Percentiles rank a stretch among this genome's conserved stretches.
Conservation (phyloP, 2,888 invertebrate genomes). For the Celastrina argiolus region DNA sequence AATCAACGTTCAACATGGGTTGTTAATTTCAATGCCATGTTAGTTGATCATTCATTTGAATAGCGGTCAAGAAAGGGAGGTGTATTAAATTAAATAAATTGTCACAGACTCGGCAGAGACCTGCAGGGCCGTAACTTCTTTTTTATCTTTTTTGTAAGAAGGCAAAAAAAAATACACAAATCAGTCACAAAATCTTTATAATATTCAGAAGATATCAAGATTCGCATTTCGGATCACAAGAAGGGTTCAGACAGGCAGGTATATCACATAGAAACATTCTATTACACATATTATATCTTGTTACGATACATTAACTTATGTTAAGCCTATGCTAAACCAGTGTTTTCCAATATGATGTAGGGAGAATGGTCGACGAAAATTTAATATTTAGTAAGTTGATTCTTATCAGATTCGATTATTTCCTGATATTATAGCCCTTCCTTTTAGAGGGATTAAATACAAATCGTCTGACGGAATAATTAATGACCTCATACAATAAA, state of each 20-base stretch:
- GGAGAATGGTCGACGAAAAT: background rate
- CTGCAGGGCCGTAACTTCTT: too few relatives aligned
- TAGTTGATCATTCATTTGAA: too few relatives aligned
- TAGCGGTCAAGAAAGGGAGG: too few relatives aligned
- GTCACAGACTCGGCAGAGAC: too few relatives aligned
- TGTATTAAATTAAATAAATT: too few relatives aligned
- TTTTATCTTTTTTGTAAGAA: background rate
- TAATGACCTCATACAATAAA: background rate
- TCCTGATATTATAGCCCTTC: too few relatives aligned
- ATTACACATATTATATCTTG: slow-evolving; percentile 44
- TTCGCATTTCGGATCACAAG: slow-evolving; percentile 62
- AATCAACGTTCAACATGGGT: too few relatives aligned
- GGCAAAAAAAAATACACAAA: background rate
- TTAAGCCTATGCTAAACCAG: background rate
- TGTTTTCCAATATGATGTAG: background rate
- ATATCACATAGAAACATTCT: slow-evolving; percentile 74
- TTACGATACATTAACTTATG: slow-evolving; percentile 3
- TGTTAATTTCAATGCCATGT: too few relatives aligned
- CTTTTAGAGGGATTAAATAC: too few relatives aligned
- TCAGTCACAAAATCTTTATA: slow-evolving; percentile 60
- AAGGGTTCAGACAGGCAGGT: slow-evolving; percentile 68
- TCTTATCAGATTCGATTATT: too few relatives aligned
- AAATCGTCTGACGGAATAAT: too few relatives aligned
- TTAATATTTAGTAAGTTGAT: background rate
- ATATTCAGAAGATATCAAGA: slow-evolving; percentile 51